phyloP scores from a whole-genome alignment of 92 coral and sea anemone species.

The Epizoanthus scotinus region DNA sequence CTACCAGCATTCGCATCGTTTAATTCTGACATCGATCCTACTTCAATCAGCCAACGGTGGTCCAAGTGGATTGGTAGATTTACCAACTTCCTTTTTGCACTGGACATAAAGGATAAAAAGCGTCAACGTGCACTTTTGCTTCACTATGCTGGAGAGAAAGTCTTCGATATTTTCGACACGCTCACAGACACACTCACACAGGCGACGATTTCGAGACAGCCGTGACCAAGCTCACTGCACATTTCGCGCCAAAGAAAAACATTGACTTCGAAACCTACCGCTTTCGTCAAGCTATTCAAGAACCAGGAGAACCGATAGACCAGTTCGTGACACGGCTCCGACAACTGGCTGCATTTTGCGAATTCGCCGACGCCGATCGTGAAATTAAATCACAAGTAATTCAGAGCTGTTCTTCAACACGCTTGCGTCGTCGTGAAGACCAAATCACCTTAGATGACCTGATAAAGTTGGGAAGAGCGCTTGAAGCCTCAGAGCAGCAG shows the following conservation, averaged over 20 bases:
- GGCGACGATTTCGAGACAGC: constrained; percentile 9
- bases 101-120: constrained; percentile 27
- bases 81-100: constrained; percentile 30
- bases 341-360: constrained; percentile 31
- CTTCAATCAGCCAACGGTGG: constrained; percentile 36
- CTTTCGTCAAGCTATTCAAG: too few relatives aligned
- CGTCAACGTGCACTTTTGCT: constrained; percentile 38
- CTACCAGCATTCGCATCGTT: constrained; percentile 19
- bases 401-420: constrained; percentile 24
- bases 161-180: constrained; percentile 42
- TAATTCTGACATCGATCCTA: constrained; percentile 25
- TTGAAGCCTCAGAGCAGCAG: constrained; percentile 43
- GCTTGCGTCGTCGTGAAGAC: constrained; percentile 26
- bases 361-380: neutral
- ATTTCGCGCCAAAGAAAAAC: too few relatives aligned
- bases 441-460: constrained; percentile 12
- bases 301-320: neutral
- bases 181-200: constrained; percentile 11
- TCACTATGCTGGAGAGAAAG: constrained; percentile 41
- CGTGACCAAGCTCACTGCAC: constrained; percentile 7
- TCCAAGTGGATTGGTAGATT: constrained; percentile 34
- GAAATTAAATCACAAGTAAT: constrained; percentile 10
- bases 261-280: too few relatives aligned
- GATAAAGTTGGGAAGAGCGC: constrained; percentile 23
- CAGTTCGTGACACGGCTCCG: constrained; percentile 25